Percentiles rank a stretch among this genome's conserved stretches.
phyloP scores from a whole-genome alignment of 2,888 invertebrate species.

The Lasioglossum villosulum region DNA sequence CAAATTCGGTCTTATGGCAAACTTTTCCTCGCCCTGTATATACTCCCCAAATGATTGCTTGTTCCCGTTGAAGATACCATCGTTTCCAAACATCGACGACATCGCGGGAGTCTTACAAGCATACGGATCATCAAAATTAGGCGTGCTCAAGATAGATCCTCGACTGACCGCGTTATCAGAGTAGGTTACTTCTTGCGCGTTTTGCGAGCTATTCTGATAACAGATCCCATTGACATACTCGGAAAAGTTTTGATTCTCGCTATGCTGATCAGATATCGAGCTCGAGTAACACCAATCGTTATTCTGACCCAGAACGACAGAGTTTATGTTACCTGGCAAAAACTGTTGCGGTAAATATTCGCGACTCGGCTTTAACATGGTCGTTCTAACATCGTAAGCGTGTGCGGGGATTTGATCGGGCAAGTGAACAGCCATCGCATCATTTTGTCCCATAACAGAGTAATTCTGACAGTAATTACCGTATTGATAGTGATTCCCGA shows the following conservation, averaged over 20 bases:
- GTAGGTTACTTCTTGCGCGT: background rate
- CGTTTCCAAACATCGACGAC: background rate
- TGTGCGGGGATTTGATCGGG: background rate
- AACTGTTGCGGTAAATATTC: constrained; percentile 5
- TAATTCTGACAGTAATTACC: constrained; percentile 16
- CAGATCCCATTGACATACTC: background rate
- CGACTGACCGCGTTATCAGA: background rate
- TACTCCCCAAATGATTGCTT: background rate
- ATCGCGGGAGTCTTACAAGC: background rate
- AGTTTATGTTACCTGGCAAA: background rate
- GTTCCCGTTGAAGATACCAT: background rate
- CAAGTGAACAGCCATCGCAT: background rate
- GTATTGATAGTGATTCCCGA: background rate
- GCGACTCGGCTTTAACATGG: background rate
- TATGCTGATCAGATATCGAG: background rate
- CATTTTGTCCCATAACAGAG: background rate
- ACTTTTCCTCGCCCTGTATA: background rate
- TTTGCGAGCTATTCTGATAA: background rate
- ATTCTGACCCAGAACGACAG: background rate
- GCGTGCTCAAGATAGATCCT: background rate
- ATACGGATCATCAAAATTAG: background rate
- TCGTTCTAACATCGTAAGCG: background rate
- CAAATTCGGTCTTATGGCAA: background rate
- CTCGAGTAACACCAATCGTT: background rate
- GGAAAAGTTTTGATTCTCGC: background rate